Base-by-base conservation (phyloP, 2,113 vertebrate genomes). In the Nyctibius bracteatus region DNA sequence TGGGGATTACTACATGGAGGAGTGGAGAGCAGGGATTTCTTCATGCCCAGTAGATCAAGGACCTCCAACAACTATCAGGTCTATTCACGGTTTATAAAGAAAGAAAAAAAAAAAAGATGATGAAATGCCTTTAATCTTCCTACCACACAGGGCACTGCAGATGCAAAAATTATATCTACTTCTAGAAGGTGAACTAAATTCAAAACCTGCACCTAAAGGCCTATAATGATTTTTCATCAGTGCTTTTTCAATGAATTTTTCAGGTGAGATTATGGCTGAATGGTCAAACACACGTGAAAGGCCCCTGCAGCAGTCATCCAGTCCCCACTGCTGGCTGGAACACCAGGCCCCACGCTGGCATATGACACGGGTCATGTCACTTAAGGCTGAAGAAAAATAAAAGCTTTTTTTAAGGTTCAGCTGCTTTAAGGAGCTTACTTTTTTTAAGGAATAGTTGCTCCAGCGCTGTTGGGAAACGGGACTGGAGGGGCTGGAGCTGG, bases 281-380 rank as follows among this genome's bases (percentile, higher is more conserved):
- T 4, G 21, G 49, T 20, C 1, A 4, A 41, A 78, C 1, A 3
- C 3, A 6, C 57, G 27, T 1, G 20, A 52, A 71, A 68, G 67
- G 23, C 63, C n/a, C n/a, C n/a, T n/a, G 77, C 49, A 55, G 82
- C 51, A 20, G 22, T 27, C 31, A 37, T 11, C 24, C 15, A 21
- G 63, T 41, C 22, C 75, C 65, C 49, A 2, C 12, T 16, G 72
- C 52, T 3, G 8, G 30, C 8, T 39, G 31, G 54, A 67, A 59
- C 59, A 52, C 4, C 2, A 3, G 15, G 37, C 13, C 70, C 47
- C 54, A 51, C 1, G 0, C 1, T 51, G 55, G 23, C 13, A 5
- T 20, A 9, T 10, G 47, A 59, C 57, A 22, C 0, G 14, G 37
- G 55, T 41, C 39, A 19, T 0, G 0, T 10, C 52, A 44, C 14